Conservation (phyloP, 2,888 invertebrate species). For the Limnephilus lunatus region DNA sequence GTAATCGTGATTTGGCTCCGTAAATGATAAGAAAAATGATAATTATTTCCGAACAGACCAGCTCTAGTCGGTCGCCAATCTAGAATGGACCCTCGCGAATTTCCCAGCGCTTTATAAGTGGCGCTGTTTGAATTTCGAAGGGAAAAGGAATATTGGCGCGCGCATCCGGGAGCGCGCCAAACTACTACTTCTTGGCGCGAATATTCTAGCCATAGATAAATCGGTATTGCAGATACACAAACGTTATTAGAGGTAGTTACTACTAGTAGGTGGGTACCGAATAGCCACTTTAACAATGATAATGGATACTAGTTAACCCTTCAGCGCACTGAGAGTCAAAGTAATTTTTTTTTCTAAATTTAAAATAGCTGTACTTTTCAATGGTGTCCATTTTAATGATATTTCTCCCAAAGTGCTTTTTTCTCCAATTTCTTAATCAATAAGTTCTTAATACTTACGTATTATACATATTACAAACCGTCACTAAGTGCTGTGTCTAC, state of each 20-base stretch:
- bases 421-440: too few relatives aligned
- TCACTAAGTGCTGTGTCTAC: too few relatives aligned
- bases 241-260: neutral
- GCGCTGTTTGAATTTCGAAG: constrained; percentile 35
- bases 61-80: constrained; percentile 42
- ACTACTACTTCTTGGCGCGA: neutral
- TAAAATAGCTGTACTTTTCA: too few relatives aligned
- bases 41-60: constrained; percentile 9
- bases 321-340: neutral
- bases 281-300: neutral
- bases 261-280: neutral
- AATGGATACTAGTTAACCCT: neutral
- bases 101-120: constrained; percentile 55
- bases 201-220: neutral
- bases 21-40: neutral
- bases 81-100: constrained; percentile 59
- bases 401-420: too few relatives aligned
- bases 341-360: too few relatives aligned
- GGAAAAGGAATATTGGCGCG: constrained; percentile 50
- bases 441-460: too few relatives aligned
- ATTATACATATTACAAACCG: too few relatives aligned
- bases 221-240: neutral
- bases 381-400: too few relatives aligned
- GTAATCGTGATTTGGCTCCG: neutral
- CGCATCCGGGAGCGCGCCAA: constrained; percentile 50